Conservation (phyloP, 2,888 invertebrate species). For the Octodonta nipae region DNA sequence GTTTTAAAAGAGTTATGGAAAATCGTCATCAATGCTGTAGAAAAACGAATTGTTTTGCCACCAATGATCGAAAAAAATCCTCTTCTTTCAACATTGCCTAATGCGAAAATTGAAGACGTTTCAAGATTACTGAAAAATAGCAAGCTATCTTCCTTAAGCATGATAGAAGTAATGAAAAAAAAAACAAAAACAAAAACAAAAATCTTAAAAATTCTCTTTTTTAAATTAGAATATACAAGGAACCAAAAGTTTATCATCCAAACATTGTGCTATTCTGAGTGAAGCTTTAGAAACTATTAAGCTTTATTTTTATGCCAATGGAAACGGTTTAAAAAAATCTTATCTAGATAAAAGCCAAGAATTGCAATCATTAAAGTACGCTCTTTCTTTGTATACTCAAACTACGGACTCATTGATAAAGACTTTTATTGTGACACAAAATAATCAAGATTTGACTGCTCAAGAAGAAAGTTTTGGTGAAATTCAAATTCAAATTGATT, state of each 20-base stretch:
- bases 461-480: too few relatives aligned
- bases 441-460: conserved; percentile 82
- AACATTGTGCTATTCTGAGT: conserved; percentile 94
- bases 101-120: conserved; percentile 92
- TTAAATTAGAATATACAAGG: too few relatives aligned
- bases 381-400: conserved; percentile 95
- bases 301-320: conserved; percentile 96
- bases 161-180: conserved; percentile 70
- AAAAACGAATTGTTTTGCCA: conserved; percentile 95
- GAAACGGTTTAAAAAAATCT: conserved; percentile 93
- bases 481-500: too few relatives aligned
- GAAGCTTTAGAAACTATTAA: conserved; percentile 96
- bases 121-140: conserved; percentile 87
- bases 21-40: conserved; percentile 95
- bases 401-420: conserved; percentile 98
- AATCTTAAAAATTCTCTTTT: too few relatives aligned
- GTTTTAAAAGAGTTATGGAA: conserved; percentile 97
- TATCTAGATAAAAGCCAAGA: conserved; percentile 96
- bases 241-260: conserved; percentile 90
- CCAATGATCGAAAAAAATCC: conserved; percentile 92
- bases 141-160: conserved; percentile 81
- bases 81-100: too few relatives aligned
- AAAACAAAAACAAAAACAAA: too few relatives aligned
- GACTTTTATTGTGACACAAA: conserved; percentile 93
- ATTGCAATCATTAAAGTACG: conserved; percentile 89